Percentiles rank a stretch among this genome's conserved stretches.
These are phyloP conservation scores for Charaxes varanes DNA, from an alignment of 1,140 invertebrate genomes.

Conservation along the genomic window DNA sequence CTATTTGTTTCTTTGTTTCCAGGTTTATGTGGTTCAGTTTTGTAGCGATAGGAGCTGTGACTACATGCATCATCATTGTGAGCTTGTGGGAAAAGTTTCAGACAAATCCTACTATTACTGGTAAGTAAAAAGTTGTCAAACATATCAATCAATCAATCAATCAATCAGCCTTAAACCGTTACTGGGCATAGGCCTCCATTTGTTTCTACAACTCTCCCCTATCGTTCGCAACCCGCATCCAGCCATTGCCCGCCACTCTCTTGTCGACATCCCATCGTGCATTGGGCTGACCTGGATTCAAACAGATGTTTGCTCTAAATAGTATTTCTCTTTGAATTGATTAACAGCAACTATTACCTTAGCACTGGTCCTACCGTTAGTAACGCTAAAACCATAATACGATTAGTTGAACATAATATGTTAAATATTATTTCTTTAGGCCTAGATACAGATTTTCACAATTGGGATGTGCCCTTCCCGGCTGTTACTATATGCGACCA, in stretches of 20 bases:
- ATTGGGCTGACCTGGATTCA: no score
- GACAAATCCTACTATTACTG: constrained; percentile 86
- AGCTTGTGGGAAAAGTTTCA: constrained; percentile 86
- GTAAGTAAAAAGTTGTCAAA: constrained; percentile 43
- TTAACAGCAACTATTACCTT: no score
- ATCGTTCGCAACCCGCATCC: no score
- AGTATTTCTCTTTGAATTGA: no score
- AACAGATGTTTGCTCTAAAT: no score
- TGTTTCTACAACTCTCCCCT: no score
- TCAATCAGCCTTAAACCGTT: background rate
- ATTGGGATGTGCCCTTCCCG: constrained; percentile 83
- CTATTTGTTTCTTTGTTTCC: constrained; percentile 26
- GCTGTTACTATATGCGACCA: constrained; percentile 79
- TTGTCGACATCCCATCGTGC: no score
- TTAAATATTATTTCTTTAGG: constrained; percentile 65
- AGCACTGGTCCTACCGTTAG: no score
- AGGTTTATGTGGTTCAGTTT: constrained; percentile 86
- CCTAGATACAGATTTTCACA: constrained; percentile 83
- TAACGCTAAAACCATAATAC: no score
- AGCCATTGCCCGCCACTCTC: no score
- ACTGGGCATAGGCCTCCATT: no score
- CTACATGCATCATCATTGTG: constrained; percentile 81
- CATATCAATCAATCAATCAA: background rate
- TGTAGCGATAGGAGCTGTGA: constrained; percentile 77
- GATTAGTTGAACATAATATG: background rate